Conservation (phyloP, 1,140 invertebrate genomes). For the Musca vetustissima region DNA sequence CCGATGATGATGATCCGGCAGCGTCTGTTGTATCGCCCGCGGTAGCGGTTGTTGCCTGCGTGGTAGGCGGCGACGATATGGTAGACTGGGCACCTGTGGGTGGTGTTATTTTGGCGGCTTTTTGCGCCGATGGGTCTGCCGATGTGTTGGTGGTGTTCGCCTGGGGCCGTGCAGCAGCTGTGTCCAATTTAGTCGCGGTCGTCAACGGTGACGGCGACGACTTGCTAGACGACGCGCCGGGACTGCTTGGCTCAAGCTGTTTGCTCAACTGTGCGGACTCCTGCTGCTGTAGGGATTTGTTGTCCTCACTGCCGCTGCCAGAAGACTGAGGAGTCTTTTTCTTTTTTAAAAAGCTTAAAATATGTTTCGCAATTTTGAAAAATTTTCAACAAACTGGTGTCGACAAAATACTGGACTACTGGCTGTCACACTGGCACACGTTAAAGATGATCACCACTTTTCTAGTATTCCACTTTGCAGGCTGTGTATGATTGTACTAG, state of each 20-base stretch:
- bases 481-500: too few relatives aligned
- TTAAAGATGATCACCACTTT: too few relatives aligned
- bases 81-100: constrained; percentile 23
- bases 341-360: constrained; percentile 55
- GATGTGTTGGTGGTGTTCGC: not conserved
- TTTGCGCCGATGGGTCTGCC: constrained; percentile 17
- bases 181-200: constrained; percentile 12
- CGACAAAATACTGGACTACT: constrained; percentile 28
- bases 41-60: constrained; percentile 25
- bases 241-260: constrained; percentile 38
- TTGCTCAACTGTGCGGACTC: constrained; percentile 42
- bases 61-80: constrained; percentile 24
- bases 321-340: constrained; percentile 54
- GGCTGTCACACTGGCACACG: too few relatives aligned
- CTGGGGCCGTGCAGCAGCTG: constrained; percentile 33
- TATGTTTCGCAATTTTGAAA: constrained; percentile 56
- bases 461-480: too few relatives aligned
- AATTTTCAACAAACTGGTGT: constrained; percentile 38
- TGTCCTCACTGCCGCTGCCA: constrained; percentile 38
- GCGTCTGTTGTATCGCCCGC: constrained; percentile 22
- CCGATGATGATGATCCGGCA: constrained; percentile 22
- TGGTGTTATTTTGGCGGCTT: constrained; percentile 25
- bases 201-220: not conserved
- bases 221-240: constrained; percentile 35
- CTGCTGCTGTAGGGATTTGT: constrained; percentile 49